Conservation (phyloP, 2,113 vertebrate species). For the Ranitomeya variabilis region DNA sequence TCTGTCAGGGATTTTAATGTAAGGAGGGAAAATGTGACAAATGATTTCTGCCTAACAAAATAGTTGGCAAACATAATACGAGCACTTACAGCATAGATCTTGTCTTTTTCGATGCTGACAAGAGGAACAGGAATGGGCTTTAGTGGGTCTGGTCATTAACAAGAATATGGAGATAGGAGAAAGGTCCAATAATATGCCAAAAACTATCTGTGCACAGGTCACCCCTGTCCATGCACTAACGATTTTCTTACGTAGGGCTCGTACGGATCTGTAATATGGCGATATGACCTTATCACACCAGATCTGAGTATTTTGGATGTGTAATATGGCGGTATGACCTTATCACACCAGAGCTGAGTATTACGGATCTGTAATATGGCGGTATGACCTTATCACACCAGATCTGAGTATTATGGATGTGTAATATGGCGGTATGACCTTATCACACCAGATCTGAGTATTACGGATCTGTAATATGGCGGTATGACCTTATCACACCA, state of each 20-base stretch:
- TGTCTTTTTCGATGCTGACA: conserved; percentile 25
- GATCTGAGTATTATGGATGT: no score
- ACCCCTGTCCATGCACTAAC: neutral
- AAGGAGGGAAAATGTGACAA: conserved; percentile 37
- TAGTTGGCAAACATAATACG: conserved; percentile 23
- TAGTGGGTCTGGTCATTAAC: neutral
- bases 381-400: no score
- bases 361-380: no score
- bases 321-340: no score
- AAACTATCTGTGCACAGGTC: neutral
- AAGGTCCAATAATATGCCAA: neutral
- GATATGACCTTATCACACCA: no score
- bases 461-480: no score
- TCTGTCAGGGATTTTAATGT: conserved; percentile 57
- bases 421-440: no score
- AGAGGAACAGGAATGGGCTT: neutral
- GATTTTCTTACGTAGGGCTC: neutral
- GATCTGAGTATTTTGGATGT: no score
- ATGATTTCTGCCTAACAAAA: conserved; percentile 27
- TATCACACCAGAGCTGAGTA: no score
- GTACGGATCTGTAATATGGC: no score
- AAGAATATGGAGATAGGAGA: neutral
- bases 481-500: no score
- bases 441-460: no score
- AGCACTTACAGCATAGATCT: conserved; percentile 26